phyloP scores from a whole-genome alignment of 2,888 invertebrate genomes.

The Drosophila kambysellisi region DNA sequence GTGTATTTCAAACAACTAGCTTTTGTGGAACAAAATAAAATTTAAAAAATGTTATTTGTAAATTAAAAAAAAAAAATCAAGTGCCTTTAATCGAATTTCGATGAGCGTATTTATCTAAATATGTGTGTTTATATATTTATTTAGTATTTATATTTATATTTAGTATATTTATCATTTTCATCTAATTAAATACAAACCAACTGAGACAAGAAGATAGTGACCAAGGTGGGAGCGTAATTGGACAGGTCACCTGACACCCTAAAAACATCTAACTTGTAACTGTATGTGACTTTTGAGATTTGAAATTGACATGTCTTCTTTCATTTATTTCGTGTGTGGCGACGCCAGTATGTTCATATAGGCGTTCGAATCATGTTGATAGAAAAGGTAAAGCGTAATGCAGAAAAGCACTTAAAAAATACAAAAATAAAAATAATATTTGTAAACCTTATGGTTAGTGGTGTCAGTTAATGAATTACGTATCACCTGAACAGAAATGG shows the following conservation, averaged over 20 bases:
- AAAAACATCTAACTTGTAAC: conserved; percentile 20
- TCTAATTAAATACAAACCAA: conserved; percentile 49
- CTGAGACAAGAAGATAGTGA: background rate
- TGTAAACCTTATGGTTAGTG: conserved; percentile 5
- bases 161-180: conserved; percentile 21
- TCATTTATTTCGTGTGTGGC: conserved; percentile 1
- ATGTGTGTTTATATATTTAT: background rate
- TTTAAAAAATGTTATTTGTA: too few species aligned
- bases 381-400: background rate
- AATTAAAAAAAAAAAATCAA: too few species aligned
- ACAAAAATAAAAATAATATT: background rate
- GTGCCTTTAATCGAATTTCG: too few species aligned
- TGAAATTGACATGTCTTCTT: conserved; percentile 18
- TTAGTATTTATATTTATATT: too few species aligned
- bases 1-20: too few species aligned
- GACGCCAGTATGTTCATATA: conserved; percentile 24
- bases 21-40: too few species aligned
- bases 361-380: conserved; percentile 6
- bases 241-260: conserved; percentile 24
- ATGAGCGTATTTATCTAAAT: background rate
- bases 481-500: conserved; percentile 24
- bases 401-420: conserved; percentile 22
- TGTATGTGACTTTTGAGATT: conserved; percentile 29
- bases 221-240: too few species aligned
- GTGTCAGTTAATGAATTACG: conserved; percentile 39